Conservation (phyloP, 1,140 invertebrate species). For the Brachionus manjavacas region DNA sequence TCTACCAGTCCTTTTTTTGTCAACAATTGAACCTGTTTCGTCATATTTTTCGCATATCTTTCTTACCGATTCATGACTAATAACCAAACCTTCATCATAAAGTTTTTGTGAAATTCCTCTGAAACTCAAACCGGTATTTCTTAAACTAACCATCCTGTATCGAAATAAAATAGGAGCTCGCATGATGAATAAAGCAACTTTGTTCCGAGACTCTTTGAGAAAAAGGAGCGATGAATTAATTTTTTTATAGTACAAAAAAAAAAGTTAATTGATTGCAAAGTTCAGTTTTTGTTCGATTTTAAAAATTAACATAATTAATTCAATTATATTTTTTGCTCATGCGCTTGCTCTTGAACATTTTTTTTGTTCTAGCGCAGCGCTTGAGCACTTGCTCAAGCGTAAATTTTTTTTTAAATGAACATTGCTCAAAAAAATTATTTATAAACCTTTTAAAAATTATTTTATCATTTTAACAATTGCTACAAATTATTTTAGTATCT, state of each 20-base stretch:
- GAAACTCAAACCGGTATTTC: background rate
- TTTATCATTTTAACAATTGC: too few species aligned
- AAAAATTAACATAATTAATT: too few species aligned
- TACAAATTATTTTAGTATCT: too few species aligned
- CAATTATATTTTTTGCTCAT: too few species aligned
- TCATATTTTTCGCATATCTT: constrained; percentile 8
- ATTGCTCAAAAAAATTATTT: too few species aligned
- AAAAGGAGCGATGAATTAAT: background rate
- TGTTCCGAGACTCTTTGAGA: background rate
- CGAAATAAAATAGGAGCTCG: constrained; percentile 8
- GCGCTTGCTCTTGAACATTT: too few species aligned
- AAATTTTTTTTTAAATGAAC: too few species aligned
- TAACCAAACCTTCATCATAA: background rate
- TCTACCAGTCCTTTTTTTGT: background rate
- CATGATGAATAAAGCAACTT: background rate
- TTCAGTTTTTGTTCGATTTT: too few species aligned
- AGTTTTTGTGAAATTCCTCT: background rate
- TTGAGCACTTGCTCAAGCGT: too few species aligned
- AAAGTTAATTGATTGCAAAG: background rate
- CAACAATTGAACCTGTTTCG: too few species aligned
- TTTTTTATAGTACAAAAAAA: background rate
- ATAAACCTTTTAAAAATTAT: too few species aligned
- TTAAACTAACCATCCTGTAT: background rate
- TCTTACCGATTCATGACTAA: background rate
- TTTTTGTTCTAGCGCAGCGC: too few species aligned